Evolutionary conservation across 2,888 invertebrate genomes (phyloP).

Genomic region (Caenorhabditis japonica): DNA sequence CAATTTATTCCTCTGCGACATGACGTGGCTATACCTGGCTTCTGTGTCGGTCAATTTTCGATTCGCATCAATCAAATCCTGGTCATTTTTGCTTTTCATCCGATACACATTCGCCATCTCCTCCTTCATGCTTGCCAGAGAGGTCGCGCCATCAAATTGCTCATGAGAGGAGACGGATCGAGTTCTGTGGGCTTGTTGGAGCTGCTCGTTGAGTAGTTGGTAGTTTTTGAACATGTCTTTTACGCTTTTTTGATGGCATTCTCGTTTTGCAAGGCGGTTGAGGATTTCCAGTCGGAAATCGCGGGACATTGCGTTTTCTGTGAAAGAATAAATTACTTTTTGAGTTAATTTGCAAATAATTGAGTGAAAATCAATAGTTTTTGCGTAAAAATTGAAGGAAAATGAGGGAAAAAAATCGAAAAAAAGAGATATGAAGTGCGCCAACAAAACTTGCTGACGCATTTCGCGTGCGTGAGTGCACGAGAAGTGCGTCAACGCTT

Average conservation of each 20-base stretch:
- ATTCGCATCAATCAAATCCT: conserved; percentile 55
- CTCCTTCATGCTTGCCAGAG: conserved; percentile 52
- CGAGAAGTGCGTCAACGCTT: no score
- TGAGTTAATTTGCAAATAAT: not conserved
- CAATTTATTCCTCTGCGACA: conserved; percentile 26
- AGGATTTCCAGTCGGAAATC: conserved; percentile 27
- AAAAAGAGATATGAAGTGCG: no score
- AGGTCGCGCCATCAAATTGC: conserved; percentile 8
- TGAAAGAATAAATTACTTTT: no score
- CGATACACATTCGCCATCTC: conserved; percentile 66
- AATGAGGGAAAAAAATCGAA: not conserved
- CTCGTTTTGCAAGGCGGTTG: conserved; percentile 24
- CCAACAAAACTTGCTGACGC: no score
- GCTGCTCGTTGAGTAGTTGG: conserved; percentile 27
- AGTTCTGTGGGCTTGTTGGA: conserved; percentile 3
- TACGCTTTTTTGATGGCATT: conserved; percentile 23
- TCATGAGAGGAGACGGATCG: conserved; percentile 20
- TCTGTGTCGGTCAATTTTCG: conserved; percentile 43
- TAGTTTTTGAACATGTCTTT: conserved; percentile 36
- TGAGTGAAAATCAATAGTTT: not conserved
- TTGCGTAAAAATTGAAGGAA: not conserved
- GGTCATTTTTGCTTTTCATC: conserved; percentile 70
- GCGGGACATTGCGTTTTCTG: not conserved
- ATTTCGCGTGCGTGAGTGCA: no score
- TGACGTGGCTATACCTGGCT: conserved; percentile 9